Percentiles rank a stretch among this genome's conserved stretches.
Evolutionary conservation across 2,113 vertebrate species (phyloP).

Genomic region (Gadus macrocephalus): DNA sequence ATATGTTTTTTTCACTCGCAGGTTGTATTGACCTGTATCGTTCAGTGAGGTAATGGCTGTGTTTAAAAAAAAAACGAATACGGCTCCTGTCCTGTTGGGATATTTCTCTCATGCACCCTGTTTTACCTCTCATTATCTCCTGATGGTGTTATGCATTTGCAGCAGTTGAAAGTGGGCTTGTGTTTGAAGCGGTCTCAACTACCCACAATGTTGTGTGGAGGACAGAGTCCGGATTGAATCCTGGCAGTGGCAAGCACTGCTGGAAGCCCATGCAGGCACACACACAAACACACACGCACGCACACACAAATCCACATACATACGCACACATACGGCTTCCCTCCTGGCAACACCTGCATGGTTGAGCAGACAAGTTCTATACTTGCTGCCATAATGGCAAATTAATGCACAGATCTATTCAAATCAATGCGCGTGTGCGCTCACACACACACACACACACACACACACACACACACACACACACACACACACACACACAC

Average conservation of each 20-base stretch:
- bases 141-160: constrained; percentile 71
- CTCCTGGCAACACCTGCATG: constrained; percentile 20
- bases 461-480: too few species aligned
- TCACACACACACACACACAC: background rate
- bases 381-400: constrained; percentile 15
- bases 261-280: constrained; percentile 56
- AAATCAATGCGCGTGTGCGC: background rate
- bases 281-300: background rate
- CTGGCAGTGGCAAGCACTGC: constrained; percentile 86
- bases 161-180: too few species aligned
- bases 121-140: constrained; percentile 76
- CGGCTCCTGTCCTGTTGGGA: too few species aligned
- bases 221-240: constrained; percentile 86
- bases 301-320: constrained; percentile 48
- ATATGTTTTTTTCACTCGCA: constrained; percentile 86
- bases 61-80: too few species aligned
- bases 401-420: constrained; percentile 26
- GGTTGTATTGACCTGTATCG: constrained; percentile 68
- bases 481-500: too few species aligned
- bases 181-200: too few species aligned
- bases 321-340: constrained; percentile 41
- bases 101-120: too few species aligned
- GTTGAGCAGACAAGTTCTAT: constrained; percentile 20
- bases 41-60: too few species aligned
- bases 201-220: constrained; percentile 21